Base-by-base conservation (phyloP, 1,140 invertebrate genomes). In the Antheraea pernyi region DNA sequence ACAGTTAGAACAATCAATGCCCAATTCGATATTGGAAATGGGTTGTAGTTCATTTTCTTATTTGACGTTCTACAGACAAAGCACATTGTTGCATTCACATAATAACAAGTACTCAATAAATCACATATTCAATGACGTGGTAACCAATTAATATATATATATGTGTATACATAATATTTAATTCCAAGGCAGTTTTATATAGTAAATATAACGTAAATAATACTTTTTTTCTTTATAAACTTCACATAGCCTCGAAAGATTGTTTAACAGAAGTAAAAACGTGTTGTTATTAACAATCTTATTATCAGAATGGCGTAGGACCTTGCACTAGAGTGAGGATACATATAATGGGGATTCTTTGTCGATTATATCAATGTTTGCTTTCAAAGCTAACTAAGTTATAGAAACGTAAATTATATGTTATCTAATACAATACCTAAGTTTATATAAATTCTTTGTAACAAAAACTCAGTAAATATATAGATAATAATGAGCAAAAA, bases 291-390 rank as follows among this genome's bases (percentile, higher is more conserved):
- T 42, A 42, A 42, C 39, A 42, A 42, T 11, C 39, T 10, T 42
- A 4, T 42, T 1, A 42, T 42, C 11, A 73, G 71, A 75, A 19
- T 3, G 59, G n/a, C n/a, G n/a, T n/a, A 59, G 66, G 60, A 85
- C 88, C 84, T 91, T 85, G 84, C 88, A 88, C 72, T 42, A 42
- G 78, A 67, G 71, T 79, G 85, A 84, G 79, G 79, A 69, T 75
- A 74, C 53, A 78, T 42, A 7, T 42, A 42, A 3, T 10, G 84
- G 88, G 84, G 86, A 79, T 71, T 76, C 77, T 86, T 88, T 84
- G 85, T 88, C 84, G 79, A 81, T 79, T 42, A 42, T 42, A 82
- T 80, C 72, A 70, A 70, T 75, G 70, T 79, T 78, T 77, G 85
- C 85, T 88, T 90, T 84, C 77, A 48, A 90, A 90, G 86, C 88